Evolutionary conservation across 2,888 invertebrate species (phyloP).

Genomic region (Pinctada fucata): DNA sequence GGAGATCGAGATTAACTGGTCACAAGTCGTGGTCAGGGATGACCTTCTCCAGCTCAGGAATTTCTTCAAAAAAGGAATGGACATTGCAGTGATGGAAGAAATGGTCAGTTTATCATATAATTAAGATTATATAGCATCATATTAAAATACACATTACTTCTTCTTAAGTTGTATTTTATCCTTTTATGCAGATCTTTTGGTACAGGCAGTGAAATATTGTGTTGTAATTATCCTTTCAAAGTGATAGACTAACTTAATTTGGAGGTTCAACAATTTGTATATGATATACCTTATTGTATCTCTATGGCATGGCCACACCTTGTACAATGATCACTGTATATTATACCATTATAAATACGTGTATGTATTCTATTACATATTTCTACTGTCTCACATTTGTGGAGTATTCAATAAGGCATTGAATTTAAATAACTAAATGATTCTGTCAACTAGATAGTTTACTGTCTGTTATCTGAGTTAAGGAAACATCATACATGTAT

Average conservation of each 20-base stretch:
- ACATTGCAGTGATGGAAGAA: slow-evolving; percentile 70
- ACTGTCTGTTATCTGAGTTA: too few relatives aligned
- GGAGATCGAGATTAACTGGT: slow-evolving; percentile 70
- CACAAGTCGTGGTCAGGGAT: slow-evolving; percentile 59
- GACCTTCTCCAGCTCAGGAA: slow-evolving; percentile 70
- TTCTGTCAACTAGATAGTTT: too few relatives aligned
- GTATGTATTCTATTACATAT: too few relatives aligned
- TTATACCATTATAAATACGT: too few relatives aligned
- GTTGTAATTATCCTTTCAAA: neutral
- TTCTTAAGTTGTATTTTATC: neutral
- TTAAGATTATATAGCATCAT: neutral
- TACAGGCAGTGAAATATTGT: neutral
- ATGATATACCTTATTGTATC: too few relatives aligned
- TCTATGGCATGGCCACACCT: too few relatives aligned
- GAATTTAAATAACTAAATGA: too few relatives aligned
- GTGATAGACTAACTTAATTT: neutral
- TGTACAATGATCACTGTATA: too few relatives aligned
- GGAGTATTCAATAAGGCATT: too few relatives aligned
- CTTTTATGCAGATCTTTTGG: neutral
- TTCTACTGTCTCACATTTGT: too few relatives aligned
- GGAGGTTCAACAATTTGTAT: too few relatives aligned
- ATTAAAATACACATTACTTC: neutral
- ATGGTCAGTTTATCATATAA: slow-evolving; percentile 56
- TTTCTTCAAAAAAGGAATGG: slow-evolving; percentile 73
- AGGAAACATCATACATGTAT: too few relatives aligned